A percentile compares a stretch with the other conserved stretches of the same genome.
Evolutionary conservation across 2,113 vertebrate genomes (phyloP).

Genomic region (Tragelaphus buxtoni): DNA sequence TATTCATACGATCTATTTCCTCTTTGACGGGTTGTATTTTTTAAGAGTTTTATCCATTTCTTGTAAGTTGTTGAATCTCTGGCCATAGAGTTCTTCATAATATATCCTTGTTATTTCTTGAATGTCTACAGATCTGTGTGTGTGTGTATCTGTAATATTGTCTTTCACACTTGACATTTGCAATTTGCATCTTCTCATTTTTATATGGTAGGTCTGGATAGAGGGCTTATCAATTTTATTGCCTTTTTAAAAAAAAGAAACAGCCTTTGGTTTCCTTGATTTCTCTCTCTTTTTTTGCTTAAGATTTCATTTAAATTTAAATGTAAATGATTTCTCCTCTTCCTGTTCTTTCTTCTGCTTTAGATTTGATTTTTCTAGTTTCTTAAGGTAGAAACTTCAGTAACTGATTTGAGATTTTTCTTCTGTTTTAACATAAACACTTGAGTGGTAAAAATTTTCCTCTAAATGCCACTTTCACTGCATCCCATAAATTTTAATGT

Average conservation of each 20-base stretch:
- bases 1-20: neutral
- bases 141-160: no score
- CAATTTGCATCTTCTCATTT: no score
- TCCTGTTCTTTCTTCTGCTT: neutral
- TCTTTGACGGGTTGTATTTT: neutral
- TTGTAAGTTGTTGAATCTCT: neutral
- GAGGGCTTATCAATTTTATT: no score
- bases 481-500: neutral
- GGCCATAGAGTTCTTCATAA: neutral
- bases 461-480: neutral
- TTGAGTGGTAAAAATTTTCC: neutral
- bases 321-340: neutral
- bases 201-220: no score
- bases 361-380: neutral
- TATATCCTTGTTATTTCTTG: neutral
- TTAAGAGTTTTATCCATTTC: neutral
- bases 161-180: no score
- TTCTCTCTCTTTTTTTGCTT: neutral
- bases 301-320: neutral
- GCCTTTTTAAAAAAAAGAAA: no score
- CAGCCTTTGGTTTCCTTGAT: no score
- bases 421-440: neutral
- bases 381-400: neutral
- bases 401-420: neutral
- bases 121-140: neutral